Evolutionary conservation across 1,140 invertebrate genomes (phyloP).

Genomic region (Atta texana): DNA sequence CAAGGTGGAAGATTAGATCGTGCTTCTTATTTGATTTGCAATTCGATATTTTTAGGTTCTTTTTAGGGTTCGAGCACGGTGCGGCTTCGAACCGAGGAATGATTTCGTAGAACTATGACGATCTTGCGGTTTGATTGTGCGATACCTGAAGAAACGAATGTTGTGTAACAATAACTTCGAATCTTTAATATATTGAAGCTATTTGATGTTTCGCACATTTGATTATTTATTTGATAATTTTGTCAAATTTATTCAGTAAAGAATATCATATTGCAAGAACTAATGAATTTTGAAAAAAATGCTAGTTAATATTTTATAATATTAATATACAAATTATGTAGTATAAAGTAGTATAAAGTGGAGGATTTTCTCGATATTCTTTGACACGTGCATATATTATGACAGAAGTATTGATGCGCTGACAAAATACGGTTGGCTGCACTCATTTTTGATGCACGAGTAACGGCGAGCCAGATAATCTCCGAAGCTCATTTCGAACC

Average conservation of each 20-base stretch:
- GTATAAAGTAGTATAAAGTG: neutral
- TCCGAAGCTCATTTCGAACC: slow-evolving; percentile 72
- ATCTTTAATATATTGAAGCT: neutral
- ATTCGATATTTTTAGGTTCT: slow-evolving; percentile 73
- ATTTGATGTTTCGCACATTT: neutral
- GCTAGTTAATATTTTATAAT: neutral
- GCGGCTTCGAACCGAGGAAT: slow-evolving; percentile 19
- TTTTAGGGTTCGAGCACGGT: slow-evolving; percentile 36
- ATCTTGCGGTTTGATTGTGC: slow-evolving; percentile 57
- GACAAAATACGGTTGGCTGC: slow-evolving; percentile 72
- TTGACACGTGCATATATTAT: slow-evolving; percentile 59
- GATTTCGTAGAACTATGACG: slow-evolving; percentile 59
- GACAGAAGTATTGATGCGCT: slow-evolving; percentile 66
- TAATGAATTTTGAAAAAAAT: neutral
- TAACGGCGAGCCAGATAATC: slow-evolving; percentile 74
- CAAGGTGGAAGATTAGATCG: slow-evolving; percentile 79
- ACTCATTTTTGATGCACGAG: slow-evolving; percentile 72
- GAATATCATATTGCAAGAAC: neutral
- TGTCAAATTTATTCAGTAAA: neutral
- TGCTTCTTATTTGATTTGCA: slow-evolving; percentile 81
- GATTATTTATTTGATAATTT: slow-evolving; percentile 3
- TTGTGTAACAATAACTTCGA: neutral
- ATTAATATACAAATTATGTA: neutral
- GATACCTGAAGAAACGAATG: slow-evolving; percentile 6
- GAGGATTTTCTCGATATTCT: neutral